Evolutionary conservation across 2,888 invertebrate species (phyloP), one percentile per base, ranked within the genome.

Genomic region (Amiota communis): DNA sequence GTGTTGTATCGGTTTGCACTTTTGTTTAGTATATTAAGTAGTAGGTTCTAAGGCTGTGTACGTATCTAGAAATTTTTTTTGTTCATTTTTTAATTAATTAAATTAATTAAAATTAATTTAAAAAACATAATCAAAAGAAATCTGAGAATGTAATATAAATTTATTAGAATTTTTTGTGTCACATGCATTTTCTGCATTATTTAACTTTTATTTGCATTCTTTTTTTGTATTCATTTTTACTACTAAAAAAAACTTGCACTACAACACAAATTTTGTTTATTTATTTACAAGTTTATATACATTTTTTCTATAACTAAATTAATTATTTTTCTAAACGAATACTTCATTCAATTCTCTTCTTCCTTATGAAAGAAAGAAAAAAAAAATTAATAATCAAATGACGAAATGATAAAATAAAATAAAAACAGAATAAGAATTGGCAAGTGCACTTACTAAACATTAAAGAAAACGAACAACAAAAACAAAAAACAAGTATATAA

Each of bases 401-500:
- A 72, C 74, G 72, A 75, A 71, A 75, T 61, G 71, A 72, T 59
- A 77, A 73, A 74, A 70, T 72, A 73, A 57, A 71, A 80, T 70
- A 76, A 74, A 67, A 75, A 74, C 70, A 23, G 53, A 75, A 77
- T 78, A 84, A 85, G 80, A 85, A 88, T 89, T 89, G 89, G 89
- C 88, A 89, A 89, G 89, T 89, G 89, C 89, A 89, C 89, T 89
- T 89, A 89, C 87, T 86, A 86, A 86, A 78, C 86, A 80, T 82
- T 73, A 78, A 81, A 84, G 36, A 36, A 36, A 36, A 36, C 6
- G 0, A 36, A 36, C 36, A 75, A 71, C 65, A 69, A 77, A 74
- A 71, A 67, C 77, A n/a, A n/a, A n/a, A n/a, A n/a, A n/a, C n/a
- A n/a, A 6, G 46, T 36, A n/a, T 17, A 17, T 20, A 36, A 23